Conservation (phyloP, 2,797 vertebrate species). For the Pangasius krempfi region DNA sequence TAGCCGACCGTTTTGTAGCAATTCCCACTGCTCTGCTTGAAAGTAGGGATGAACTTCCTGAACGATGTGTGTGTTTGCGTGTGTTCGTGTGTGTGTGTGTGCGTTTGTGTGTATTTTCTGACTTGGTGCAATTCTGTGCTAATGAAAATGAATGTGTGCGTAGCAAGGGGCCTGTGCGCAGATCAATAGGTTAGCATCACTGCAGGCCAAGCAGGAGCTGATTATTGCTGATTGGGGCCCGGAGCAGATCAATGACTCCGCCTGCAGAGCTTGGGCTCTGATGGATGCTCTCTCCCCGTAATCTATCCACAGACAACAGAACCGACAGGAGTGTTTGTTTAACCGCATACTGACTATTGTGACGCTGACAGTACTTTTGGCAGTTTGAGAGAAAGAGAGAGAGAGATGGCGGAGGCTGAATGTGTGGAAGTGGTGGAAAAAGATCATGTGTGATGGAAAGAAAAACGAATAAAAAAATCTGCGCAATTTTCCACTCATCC, state of each 20-base stretch:
- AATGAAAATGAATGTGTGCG: conserved; percentile 63
- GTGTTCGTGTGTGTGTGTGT: conserved; percentile 12
- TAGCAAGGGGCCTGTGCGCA: conserved; percentile 36
- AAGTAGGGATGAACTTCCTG: conserved; percentile 28
- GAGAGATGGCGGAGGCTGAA: background rate
- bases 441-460: background rate
- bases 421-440: background rate
- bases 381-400: background rate
- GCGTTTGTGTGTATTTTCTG: background rate
- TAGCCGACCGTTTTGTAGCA: conserved; percentile 26
- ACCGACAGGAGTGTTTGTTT: conserved; percentile 48
- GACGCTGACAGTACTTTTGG: background rate
- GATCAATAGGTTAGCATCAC: conserved; percentile 49
- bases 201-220: conserved; percentile 52
- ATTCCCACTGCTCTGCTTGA: conserved; percentile 32
- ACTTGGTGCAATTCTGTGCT: conserved; percentile 30
- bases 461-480: background rate
- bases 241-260: conserved; percentile 59
- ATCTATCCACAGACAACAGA: conserved; percentile 53
- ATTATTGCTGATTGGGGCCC: conserved; percentile 68
- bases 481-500: background rate
- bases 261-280: conserved; percentile 47
- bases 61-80: background rate
- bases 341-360: conserved; percentile 33
- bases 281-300: conserved; percentile 61